phyloP scores from a whole-genome alignment of 2,797 vertebrate genomes.

The Halcyon chelicuti region DNA sequence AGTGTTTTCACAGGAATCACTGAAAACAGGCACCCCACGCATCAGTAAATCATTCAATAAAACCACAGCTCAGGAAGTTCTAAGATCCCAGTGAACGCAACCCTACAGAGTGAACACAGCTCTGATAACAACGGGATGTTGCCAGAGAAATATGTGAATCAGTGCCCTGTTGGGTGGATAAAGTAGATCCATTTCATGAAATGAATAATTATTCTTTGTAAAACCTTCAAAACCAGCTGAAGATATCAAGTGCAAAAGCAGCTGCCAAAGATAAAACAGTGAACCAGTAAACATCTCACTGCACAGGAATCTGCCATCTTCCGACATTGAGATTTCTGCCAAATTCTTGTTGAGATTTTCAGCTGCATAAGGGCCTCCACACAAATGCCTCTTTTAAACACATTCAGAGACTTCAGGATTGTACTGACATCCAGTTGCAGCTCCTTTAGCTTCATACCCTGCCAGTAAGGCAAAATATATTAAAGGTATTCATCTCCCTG shows the following conservation, averaged over 20 bases:
- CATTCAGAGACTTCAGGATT: conserved; percentile 55
- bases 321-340: conserved; percentile 79
- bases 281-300: conserved; percentile 78
- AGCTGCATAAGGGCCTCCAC: conserved; percentile 46
- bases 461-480: conserved; percentile 53
- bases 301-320: conserved; percentile 86
- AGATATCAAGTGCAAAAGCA: conserved; percentile 60
- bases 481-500: conserved; percentile 57
- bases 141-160: conserved; percentile 31
- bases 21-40: not conserved
- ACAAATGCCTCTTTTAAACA: conserved; percentile 66
- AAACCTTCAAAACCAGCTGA: conserved; percentile 67
- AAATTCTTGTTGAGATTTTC: conserved; percentile 81
- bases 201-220: conserved; percentile 65
- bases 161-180: not conserved
- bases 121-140: conserved; percentile 2
- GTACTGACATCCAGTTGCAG: conserved; percentile 72
- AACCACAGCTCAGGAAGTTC: not conserved
- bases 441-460: conserved; percentile 60
- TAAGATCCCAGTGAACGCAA: not conserved
- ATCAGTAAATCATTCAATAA: not conserved
- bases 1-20: not conserved
- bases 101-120: not conserved
- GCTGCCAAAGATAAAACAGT: conserved; percentile 76
- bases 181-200: conserved; percentile 39